Percentiles rank a stretch among this genome's conserved stretches.
phyloP scores from a whole-genome alignment of 1,140 invertebrate species.

The Agraylea sexmaculata region DNA sequence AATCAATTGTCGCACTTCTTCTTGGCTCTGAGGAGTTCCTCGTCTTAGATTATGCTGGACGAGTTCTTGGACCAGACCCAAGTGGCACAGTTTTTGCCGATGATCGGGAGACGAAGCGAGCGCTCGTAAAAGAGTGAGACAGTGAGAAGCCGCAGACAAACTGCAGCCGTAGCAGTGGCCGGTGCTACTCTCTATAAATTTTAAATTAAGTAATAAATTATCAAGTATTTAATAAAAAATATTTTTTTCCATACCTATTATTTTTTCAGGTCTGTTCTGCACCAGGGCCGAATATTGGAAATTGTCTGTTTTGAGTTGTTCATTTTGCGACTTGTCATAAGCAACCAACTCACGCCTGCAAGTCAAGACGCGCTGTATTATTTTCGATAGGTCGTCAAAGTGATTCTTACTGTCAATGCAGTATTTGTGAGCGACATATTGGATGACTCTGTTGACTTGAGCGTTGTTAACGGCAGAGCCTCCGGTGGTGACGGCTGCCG shows the following conservation, averaged over 20 bases:
- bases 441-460: constrained; percentile 75
- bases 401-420: constrained; percentile 88
- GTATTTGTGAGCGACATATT: constrained; percentile 82
- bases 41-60: constrained; percentile 82
- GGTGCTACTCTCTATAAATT: constrained; percentile 16
- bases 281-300: constrained; percentile 34
- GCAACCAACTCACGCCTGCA: constrained; percentile 84
- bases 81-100: constrained; percentile 65
- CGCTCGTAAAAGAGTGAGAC: constrained; percentile 83
- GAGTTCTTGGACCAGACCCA: constrained; percentile 81
- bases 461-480: constrained; percentile 37
- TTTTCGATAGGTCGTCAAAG: constrained; percentile 93
- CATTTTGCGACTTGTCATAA: constrained; percentile 75
- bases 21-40: constrained; percentile 63
- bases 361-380: constrained; percentile 83
- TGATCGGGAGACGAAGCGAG: constrained; percentile 73
- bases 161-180: constrained; percentile 77
- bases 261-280: constrained; percentile 32
- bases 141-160: constrained; percentile 81
- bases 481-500: constrained; percentile 30
- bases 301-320: constrained; percentile 37
- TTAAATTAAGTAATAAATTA: background rate
- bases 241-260: constrained; percentile 23
- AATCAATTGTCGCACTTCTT: constrained; percentile 76
- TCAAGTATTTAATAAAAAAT: background rate